phyloP scores from a whole-genome alignment of 1,140 invertebrate species.

The Zaprionus nigranus region DNA sequence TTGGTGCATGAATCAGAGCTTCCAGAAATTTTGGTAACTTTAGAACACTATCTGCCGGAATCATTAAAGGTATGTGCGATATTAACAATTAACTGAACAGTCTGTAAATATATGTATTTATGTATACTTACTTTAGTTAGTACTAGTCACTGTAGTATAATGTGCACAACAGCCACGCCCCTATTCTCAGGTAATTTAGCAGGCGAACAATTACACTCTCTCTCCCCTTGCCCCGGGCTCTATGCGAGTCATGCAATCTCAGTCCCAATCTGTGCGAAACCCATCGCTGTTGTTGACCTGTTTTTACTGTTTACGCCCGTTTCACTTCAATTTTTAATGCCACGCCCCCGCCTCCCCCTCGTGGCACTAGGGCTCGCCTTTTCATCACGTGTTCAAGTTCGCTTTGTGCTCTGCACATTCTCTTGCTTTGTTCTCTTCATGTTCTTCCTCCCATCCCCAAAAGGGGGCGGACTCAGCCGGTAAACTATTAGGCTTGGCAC shows the following conservation, averaged over 20 bases:
- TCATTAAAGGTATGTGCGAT: constrained; percentile 88
- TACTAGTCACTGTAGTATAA: constrained; percentile 11
- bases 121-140: constrained; percentile 1
- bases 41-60: constrained; percentile 91
- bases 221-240: constrained; percentile 24
- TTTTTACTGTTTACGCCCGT: constrained; percentile 67
- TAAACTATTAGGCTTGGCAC: constrained; percentile 53
- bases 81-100: constrained; percentile 5
- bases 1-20: constrained; percentile 92
- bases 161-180: constrained; percentile 48
- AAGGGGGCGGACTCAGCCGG: constrained; percentile 11
- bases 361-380: not conserved
- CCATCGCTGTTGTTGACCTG: constrained; percentile 63
- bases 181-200: constrained; percentile 56
- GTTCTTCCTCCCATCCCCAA: not conserved
- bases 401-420: constrained; percentile 23
- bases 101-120: not conserved
- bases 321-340: constrained; percentile 71
- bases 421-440: constrained; percentile 12
- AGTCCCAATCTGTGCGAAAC: constrained; percentile 36
- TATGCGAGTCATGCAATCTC: constrained; percentile 71
- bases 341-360: constrained; percentile 11
- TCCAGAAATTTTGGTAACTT: constrained; percentile 90
- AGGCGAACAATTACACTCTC: constrained; percentile 57
- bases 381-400: constrained; percentile 61